Percentiles rank a stretch among this genome's conserved stretches.
Evolutionary conservation across 2,888 invertebrate genomes (phyloP).

Genomic region (Netelia melanura): DNA sequence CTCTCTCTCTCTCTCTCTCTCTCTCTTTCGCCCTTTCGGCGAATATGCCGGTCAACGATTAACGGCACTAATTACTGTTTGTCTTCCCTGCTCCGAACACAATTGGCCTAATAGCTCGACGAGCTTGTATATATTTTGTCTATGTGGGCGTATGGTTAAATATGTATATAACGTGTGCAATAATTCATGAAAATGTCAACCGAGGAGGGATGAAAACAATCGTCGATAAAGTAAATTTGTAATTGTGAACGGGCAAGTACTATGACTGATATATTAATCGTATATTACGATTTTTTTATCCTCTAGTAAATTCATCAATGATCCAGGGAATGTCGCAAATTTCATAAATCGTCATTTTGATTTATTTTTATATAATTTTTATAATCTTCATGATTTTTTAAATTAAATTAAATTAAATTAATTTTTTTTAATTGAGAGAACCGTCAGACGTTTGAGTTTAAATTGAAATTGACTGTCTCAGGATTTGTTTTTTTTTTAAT

Average conservation of each 20-base stretch:
- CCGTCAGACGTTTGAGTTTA: too few relatives aligned
- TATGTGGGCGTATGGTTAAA: conserved; percentile 39
- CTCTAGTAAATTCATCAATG: background rate
- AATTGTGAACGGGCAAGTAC: conserved; percentile 25
- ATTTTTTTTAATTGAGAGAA: too few relatives aligned
- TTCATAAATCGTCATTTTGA: too few relatives aligned
- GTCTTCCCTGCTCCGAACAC: conserved; percentile 66
- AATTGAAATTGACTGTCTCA: too few relatives aligned
- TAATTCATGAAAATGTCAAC: conserved; percentile 38
- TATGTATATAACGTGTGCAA: conserved; percentile 13
- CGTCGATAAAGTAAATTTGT: conserved; percentile 13
- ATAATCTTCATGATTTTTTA: too few relatives aligned
- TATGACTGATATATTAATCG: conserved; percentile 16
- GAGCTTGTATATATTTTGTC: conserved; percentile 4
- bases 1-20: background rate
- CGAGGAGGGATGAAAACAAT: conserved; percentile 42
- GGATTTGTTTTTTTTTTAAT: too few relatives aligned
- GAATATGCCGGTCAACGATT: conserved; percentile 70
- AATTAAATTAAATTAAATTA: too few relatives aligned
- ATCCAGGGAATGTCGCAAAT: background rate
- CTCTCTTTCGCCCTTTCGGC: conserved; percentile 41
- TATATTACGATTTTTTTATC: background rate
- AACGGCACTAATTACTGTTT: conserved; percentile 77
- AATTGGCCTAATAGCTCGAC: conserved; percentile 63
- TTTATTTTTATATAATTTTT: too few relatives aligned